Evolutionary conservation across 92 coral and sea anemone genomes (phyloP).

Genomic region (Phenganax subtilis): DNA sequence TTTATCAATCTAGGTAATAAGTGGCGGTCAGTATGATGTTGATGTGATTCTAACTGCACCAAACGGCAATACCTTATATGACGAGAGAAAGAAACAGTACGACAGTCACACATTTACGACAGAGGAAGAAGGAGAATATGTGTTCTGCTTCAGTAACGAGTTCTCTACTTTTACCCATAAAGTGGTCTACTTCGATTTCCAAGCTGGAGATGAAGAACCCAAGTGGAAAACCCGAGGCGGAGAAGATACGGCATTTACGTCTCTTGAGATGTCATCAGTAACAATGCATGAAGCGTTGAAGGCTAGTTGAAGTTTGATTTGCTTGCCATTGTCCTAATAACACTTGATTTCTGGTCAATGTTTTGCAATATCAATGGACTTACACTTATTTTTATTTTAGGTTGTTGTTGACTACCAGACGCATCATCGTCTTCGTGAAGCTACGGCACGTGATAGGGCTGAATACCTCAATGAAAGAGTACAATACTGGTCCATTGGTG

Average conservation of each 20-base stretch:
- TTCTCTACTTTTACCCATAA: slow-evolving; percentile 99
- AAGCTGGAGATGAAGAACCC: slow-evolving; percentile 84
- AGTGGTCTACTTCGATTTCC: slow-evolving; percentile 96
- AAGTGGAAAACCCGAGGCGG: slow-evolving; percentile 68
- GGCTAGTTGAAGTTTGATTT: slow-evolving; percentile 47
- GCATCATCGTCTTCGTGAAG: slow-evolving; percentile 85
- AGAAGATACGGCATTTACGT: slow-evolving; percentile 89
- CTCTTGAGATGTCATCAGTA: slow-evolving; percentile 86
- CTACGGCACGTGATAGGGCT: slow-evolving; percentile 88
- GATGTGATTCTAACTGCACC: slow-evolving; percentile 79
- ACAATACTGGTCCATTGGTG: slow-evolving; percentile 98
- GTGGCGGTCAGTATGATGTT: slow-evolving; percentile 98
- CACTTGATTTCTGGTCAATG: not conserved
- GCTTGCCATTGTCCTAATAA: not conserved
- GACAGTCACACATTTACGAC: slow-evolving; percentile 79
- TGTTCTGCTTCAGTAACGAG: slow-evolving; percentile 99
- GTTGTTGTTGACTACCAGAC: slow-evolving; percentile 95
- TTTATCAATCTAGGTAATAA: slow-evolving; percentile 65
- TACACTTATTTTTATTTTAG: slow-evolving; percentile 42
- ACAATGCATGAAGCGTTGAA: slow-evolving; percentile 89
- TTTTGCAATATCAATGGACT: not conserved
- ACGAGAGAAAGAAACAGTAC: slow-evolving; percentile 90
- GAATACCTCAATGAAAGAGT: slow-evolving; percentile 95
- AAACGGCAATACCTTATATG: slow-evolving; percentile 62
- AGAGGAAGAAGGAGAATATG: slow-evolving; percentile 72